Evolutionary conservation across 2,113 vertebrate species (phyloP).

Genomic region (Garra rufa): DNA sequence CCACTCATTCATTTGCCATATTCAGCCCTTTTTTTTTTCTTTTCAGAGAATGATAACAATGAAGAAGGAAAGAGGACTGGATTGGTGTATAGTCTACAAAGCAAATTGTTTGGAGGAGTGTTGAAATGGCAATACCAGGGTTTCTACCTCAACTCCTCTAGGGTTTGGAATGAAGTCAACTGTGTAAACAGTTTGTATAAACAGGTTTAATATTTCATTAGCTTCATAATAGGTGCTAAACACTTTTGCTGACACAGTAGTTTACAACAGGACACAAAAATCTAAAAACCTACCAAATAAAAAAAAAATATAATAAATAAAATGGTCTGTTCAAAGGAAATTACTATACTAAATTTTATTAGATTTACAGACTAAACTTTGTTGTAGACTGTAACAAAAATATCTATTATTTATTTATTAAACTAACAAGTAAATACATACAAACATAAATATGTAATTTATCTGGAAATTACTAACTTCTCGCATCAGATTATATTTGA

Average conservation of each 20-base stretch:
- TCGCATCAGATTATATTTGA: too few relatives aligned
- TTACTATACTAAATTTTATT: background rate
- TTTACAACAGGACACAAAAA: background rate
- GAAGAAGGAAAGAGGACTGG: background rate
- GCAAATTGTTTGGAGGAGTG: background rate
- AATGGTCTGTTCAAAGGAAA: background rate
- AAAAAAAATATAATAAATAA: background rate
- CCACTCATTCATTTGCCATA: background rate
- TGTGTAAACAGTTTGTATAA: constrained; percentile 25
- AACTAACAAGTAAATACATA: too few relatives aligned
- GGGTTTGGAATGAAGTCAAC: background rate
- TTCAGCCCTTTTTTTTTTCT: background rate
- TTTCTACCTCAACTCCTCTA: background rate
- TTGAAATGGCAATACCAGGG: background rate
- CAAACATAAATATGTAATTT: too few relatives aligned
- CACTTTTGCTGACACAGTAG: background rate
- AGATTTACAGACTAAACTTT: background rate
- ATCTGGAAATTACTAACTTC: too few relatives aligned
- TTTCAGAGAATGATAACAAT: background rate
- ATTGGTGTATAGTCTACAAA: constrained; percentile 7
- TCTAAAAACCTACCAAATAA: background rate
- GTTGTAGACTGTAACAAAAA: background rate
- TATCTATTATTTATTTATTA: too few relatives aligned
- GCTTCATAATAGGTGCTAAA: constrained; percentile 2
- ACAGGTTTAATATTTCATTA: constrained; percentile 31